These are phyloP conservation scores for Drosophila longiperda DNA, from an alignment of 2,888 invertebrate genomes.

Conservation along the genomic window DNA sequence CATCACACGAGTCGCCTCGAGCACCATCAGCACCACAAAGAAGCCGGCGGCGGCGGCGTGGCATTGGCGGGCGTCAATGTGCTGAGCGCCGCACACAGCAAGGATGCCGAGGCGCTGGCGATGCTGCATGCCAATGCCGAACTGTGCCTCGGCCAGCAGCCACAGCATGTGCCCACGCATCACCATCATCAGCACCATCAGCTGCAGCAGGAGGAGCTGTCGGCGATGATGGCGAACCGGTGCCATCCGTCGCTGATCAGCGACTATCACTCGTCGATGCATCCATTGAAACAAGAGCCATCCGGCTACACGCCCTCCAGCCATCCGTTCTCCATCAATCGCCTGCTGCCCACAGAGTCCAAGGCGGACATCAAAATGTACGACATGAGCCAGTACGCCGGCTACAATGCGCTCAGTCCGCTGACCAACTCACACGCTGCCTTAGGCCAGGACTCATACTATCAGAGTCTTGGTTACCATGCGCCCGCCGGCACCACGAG, in stretches of 20 bases:
- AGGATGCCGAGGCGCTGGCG: conserved; percentile 89
- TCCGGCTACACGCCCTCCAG: conserved; percentile 92
- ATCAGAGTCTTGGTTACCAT: conserved; percentile 93
- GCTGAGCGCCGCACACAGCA: conserved; percentile 84
- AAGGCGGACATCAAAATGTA: conserved; percentile 97
- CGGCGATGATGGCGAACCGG: conserved; percentile 88
- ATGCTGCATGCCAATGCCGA: conserved; percentile 89
- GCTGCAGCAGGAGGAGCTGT: conserved; percentile 87
- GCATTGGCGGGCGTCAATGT: conserved; percentile 63
- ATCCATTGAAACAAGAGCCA: conserved; percentile 92
- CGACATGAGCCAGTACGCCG: conserved; percentile 90
- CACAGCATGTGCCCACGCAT: conserved; percentile 86
- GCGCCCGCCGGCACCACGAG: conserved; percentile 90
- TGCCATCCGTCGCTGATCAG: conserved; percentile 88
- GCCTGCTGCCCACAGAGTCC: conserved; percentile 94
- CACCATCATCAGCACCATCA: conserved; percentile 86
- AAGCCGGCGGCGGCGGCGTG: conserved; percentile 58
- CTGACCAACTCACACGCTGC: conserved; percentile 88
- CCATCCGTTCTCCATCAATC: conserved; percentile 97
- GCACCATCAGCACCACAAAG: conserved; percentile 83
- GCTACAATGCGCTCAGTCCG: conserved; percentile 88
- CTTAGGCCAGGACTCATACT: conserved; percentile 91
- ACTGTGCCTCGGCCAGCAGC: conserved; percentile 87
- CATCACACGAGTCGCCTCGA: conserved; percentile 82
- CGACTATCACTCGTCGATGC: conserved; percentile 87